Conservation (phyloP, 1,140 invertebrate species). For the Chrysoperla carnea region DNA sequence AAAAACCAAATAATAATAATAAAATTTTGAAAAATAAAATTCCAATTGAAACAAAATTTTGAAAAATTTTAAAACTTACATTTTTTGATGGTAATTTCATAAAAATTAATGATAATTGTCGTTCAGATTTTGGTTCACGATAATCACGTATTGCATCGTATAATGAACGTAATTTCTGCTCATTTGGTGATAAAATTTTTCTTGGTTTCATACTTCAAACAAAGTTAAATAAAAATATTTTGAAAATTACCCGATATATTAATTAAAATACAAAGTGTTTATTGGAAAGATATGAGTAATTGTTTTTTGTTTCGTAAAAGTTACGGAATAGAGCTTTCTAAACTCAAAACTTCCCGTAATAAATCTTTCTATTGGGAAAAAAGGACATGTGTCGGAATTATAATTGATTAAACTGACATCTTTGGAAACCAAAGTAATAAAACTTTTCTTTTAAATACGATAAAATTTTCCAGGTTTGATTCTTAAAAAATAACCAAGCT, state of each 20-base stretch:
- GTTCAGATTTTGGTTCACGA: constrained; percentile 64
- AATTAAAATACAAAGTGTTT: too few relatives aligned
- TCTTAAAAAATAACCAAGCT: too few relatives aligned
- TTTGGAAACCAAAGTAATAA: too few relatives aligned
- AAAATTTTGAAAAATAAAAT: constrained; percentile 36
- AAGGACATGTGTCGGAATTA: too few relatives aligned
- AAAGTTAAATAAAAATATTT: constrained; percentile 3
- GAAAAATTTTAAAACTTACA: constrained; percentile 23
- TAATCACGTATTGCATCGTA: constrained; percentile 83
- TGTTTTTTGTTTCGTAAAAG: constrained; percentile 2
- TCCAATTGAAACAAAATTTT: constrained; percentile 24
- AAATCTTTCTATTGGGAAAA: too few relatives aligned
- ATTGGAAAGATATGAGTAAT: constrained; percentile 1
- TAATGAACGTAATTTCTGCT: constrained; percentile 68
- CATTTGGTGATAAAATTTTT: constrained; percentile 33
- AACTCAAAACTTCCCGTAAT: too few relatives aligned
- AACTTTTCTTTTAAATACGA: too few relatives aligned
- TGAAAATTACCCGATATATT: not conserved
- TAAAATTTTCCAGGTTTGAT: too few relatives aligned
- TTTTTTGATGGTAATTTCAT: constrained; percentile 86
- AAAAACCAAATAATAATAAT: constrained; percentile 80
- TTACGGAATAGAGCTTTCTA: not conserved
- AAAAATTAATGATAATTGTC: constrained; percentile 80
- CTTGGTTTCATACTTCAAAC: constrained; percentile 23
- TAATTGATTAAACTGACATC: too few relatives aligned